phyloP scores from a whole-genome alignment of 2,888 invertebrate genomes.

The Leucania comma region DNA sequence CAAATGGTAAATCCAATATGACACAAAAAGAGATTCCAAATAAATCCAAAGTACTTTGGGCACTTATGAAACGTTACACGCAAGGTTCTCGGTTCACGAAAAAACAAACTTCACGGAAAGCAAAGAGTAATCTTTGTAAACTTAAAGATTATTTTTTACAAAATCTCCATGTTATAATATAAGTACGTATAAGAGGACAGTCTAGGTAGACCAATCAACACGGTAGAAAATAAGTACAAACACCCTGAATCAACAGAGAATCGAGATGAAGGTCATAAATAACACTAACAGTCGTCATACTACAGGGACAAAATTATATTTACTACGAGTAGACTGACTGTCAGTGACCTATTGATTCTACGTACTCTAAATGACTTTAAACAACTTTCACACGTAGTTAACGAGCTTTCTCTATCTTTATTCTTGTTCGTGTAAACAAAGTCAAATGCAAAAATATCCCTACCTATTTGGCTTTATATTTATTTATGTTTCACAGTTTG shows the following conservation, averaged over 20 bases:
- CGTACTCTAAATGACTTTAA: conserved; percentile 47
- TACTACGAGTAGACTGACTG: background rate
- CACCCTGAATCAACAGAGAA: background rate
- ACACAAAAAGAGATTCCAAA: too few relatives aligned
- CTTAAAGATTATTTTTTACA: too few relatives aligned
- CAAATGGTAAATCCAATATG: too few relatives aligned
- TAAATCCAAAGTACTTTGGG: too few relatives aligned
- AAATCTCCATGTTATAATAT: too few relatives aligned
- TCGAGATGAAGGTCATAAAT: background rate
- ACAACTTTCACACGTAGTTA: conserved; percentile 34
- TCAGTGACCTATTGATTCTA: conserved; percentile 40
- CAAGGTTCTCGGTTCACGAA: too few relatives aligned
- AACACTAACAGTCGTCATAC: background rate
- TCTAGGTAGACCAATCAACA: too few relatives aligned
- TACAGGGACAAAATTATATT: background rate
- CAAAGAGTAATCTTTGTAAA: too few relatives aligned
- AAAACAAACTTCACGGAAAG: too few relatives aligned
- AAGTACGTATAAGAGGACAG: too few relatives aligned
- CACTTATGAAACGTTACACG: too few relatives aligned
- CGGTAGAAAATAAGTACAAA: too few relatives aligned
- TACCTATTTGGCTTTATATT: background rate
- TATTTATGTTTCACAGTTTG: background rate
- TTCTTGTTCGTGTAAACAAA: conserved; percentile 27
- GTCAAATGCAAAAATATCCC: background rate
- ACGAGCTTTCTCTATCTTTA: conserved; percentile 18